A percentile compares a stretch with the other conserved stretches of the same genome.
Conservation (phyloP, 2,797 vertebrate species). For the Alca torda region DNA sequence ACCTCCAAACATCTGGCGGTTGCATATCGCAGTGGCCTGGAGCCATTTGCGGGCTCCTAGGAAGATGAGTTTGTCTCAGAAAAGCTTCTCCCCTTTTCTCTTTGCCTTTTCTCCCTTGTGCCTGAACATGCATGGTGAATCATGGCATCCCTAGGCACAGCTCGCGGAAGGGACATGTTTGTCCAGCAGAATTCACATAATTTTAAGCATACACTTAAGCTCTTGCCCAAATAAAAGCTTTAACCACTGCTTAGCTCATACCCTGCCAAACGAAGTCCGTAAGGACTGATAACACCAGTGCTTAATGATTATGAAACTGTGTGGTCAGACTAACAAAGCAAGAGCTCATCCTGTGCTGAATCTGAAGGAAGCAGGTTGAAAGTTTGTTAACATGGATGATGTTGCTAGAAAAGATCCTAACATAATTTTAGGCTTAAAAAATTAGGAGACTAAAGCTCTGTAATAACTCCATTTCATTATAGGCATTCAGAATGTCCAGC, state of each 20-base stretch:
- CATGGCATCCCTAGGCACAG: background rate
- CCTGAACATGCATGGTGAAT: background rate
- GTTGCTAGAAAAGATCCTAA: background rate
- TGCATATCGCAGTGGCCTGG: background rate
- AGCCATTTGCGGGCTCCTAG: background rate
- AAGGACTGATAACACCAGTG: background rate
- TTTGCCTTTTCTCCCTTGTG: background rate
- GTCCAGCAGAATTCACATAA: background rate
- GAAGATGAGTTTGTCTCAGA: background rate
- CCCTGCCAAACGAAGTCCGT: background rate
- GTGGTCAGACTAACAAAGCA: background rate
- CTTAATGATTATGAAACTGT: background rate
- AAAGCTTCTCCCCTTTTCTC: background rate
- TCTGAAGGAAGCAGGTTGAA: background rate
- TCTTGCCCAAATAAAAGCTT: background rate
- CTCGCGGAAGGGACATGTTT: background rate
- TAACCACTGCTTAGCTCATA: background rate
- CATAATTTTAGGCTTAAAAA: background rate
- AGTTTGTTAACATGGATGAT: background rate
- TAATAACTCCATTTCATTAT: background rate
- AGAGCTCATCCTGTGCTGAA: background rate
- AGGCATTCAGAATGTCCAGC: background rate
- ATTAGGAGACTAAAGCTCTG: background rate
- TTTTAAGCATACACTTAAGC: background rate
- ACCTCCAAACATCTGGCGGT: background rate